A percentile compares a stretch with the other conserved stretches of the same genome.
These are phyloP conservation scores for Coecobrya sp. DNA, from an alignment of 2,888 invertebrate species.

Conservation along the genomic window DNA sequence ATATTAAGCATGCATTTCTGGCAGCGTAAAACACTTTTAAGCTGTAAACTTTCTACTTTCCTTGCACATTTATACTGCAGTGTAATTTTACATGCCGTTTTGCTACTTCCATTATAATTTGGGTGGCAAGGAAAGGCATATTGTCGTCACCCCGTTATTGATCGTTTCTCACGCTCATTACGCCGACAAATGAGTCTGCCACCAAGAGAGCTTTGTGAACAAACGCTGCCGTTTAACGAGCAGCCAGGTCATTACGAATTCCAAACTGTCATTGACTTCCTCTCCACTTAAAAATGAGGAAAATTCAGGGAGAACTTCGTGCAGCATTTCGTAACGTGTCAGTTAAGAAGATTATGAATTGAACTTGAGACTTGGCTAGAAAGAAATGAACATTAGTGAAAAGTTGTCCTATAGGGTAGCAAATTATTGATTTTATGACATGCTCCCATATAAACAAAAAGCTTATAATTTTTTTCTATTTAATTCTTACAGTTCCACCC, in stretches of 20 bases:
- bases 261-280: constrained; percentile 48
- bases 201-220: not conserved
- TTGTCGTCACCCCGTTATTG: constrained; percentile 51
- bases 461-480: not conserved
- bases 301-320: not conserved
- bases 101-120: not conserved
- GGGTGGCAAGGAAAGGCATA: not conserved
- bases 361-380: constrained; percentile 1
- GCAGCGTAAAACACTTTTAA: not conserved
- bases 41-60: not conserved
- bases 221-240: not conserved
- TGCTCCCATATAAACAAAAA: not conserved
- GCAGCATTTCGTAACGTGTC: not conserved
- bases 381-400: not conserved
- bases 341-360: constrained; percentile 34
- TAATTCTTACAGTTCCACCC: constrained; percentile 92
- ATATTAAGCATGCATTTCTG: not conserved
- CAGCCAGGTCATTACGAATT: constrained; percentile 49
- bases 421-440: constrained; percentile 17
- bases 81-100: not conserved
- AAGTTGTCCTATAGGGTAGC: not conserved
- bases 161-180: constrained; percentile 68
- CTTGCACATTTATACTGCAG: constrained; percentile 12
- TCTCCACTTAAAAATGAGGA: not conserved
- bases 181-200: constrained; percentile 44